These are phyloP conservation scores for Pollenia angustigena DNA, from an alignment of 2,888 invertebrate genomes.

Conservation along the genomic window DNA sequence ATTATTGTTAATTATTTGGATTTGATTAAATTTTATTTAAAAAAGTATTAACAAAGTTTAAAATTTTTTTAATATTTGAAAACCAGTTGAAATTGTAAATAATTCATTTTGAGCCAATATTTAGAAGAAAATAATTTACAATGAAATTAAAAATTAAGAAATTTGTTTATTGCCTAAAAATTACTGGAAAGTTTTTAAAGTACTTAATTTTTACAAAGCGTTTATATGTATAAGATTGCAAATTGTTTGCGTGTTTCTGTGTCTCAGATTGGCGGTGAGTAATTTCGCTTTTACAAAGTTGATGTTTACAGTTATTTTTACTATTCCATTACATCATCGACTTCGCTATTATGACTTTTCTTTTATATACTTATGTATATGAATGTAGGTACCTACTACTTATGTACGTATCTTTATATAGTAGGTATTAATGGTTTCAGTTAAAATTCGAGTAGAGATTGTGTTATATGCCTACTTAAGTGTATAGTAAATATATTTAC, in stretches of 20 bases:
- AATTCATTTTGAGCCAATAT: no score
- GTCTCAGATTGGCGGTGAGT: neutral
- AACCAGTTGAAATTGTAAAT: no score
- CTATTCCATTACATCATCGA: constrained; percentile 57
- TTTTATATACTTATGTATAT: neutral
- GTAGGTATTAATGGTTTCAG: neutral
- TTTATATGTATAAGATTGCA: neutral
- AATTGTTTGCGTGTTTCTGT: neutral
- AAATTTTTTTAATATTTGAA: no score
- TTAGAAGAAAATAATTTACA: no score
- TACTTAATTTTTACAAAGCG: no score
- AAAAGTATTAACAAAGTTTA: no score
- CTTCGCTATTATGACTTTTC: neutral
- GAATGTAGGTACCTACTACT: neutral
- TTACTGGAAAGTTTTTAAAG: no score
- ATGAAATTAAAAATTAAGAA: no score
- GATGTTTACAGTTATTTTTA: constrained; percentile 44
- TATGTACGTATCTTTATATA: neutral
- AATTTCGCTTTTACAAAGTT: constrained; percentile 23
- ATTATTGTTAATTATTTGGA: no score
- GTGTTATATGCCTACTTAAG: no score
- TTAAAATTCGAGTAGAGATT: constrained; percentile 20
- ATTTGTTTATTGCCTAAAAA: no score
- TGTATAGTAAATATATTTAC: neutral
- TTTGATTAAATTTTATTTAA: no score